Base-by-base conservation (phyloP, 2,888 invertebrate genomes). In the Priocnemis perturbator region DNA sequence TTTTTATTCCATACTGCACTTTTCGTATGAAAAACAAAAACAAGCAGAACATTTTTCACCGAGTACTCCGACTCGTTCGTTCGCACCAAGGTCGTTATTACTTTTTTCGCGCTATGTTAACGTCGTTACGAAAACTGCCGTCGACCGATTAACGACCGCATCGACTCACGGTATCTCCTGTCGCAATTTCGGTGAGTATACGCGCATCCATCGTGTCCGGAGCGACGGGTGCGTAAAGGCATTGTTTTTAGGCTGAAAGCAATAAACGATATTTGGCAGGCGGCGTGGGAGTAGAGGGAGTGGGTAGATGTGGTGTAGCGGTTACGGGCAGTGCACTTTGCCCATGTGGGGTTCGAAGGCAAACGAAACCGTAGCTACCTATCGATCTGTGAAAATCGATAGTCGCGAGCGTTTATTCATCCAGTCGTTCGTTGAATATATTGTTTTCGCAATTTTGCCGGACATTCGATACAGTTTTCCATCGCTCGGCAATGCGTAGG, bases 231-330 rank as follows among this genome's bases (percentile, higher is more conserved):
- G 73, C 70, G 78, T 77, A 69, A 81, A 73, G 72, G 75, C 75
- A 78, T 80, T 81, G 83, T 85, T 85, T 85, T 82, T 83, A 78
- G 77, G 74, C 72, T 60, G 81, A 78, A 78, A 78, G 77, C 83
- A 82, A 84, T 85, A 85, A 84, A 85, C 79, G 83, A 69, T 82
- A 76, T 74, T 71, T 63, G 70, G 62, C 59, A 37, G 48, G 20
- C 5, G 17, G 20, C n/a, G 20, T 9, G 48, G n/a, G 48, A n/a
- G 9, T 15, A 37, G 4, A 11, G 37, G 4, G 37, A 9, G 37
- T 37, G 37, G 37, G 37, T 37, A 9, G 37, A 37, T 37, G 37
- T 11, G 37, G 37, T 37, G 37, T 37, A 37, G 50, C 50, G 77
- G 79, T 70, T 79, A 74, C 78, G 76, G 65, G 65, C 60, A 76